phyloP scores from a whole-genome alignment of 1,140 invertebrate genomes.

The Carcinoscorpius rotundicauda region DNA sequence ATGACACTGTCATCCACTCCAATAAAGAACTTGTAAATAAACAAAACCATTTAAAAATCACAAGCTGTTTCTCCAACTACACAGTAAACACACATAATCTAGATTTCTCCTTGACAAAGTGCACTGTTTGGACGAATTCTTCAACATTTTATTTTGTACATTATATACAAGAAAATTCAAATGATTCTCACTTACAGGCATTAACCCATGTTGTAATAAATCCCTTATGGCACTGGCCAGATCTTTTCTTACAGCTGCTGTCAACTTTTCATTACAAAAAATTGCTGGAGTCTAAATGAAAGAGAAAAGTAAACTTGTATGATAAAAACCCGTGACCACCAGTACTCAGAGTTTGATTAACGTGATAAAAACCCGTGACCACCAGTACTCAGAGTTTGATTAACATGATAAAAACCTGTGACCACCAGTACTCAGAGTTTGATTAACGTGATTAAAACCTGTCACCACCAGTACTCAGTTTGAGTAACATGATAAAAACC shows the following conservation, averaged over 20 bases:
- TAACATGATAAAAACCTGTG: too few species aligned
- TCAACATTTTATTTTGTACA: too few species aligned
- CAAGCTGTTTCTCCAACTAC: too few species aligned
- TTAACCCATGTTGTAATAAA: constrained; percentile 85
- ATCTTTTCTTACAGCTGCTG: constrained; percentile 79
- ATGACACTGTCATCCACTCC: background rate
- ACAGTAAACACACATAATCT: too few species aligned
- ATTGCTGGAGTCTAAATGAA: constrained; percentile 36
- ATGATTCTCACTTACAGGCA: constrained; percentile 37
- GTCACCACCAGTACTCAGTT: too few species aligned
- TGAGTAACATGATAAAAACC: too few species aligned
- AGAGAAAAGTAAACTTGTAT: background rate
- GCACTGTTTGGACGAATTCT: too few species aligned
- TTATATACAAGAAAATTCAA: background rate
- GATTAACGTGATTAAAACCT: too few species aligned
- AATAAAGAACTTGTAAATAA: background rate
- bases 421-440: too few species aligned
- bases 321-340: background rate
- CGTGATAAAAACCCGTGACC: too few species aligned
- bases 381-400: too few species aligned
- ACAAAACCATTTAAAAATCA: background rate
- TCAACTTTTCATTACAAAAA: constrained; percentile 55
- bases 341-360: background rate
- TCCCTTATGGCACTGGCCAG: constrained; percentile 76
- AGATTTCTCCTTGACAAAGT: too few species aligned